A percentile compares a stretch with the other conserved stretches of the same genome.
Conservation (phyloP, 2,888 invertebrate genomes). For the Phoronis australis region DNA sequence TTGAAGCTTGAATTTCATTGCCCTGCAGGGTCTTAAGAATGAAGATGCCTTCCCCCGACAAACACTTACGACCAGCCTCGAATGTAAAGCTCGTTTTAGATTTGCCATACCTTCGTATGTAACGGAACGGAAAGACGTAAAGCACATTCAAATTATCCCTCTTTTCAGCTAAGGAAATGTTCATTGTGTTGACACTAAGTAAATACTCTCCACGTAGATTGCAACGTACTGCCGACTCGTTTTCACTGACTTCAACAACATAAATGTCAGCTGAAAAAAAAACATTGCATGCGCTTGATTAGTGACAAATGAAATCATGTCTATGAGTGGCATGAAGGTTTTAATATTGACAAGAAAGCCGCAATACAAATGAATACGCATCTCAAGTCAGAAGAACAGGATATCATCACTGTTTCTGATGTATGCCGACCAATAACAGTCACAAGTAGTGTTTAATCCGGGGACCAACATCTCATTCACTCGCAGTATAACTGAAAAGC, state of each 20-base stretch:
- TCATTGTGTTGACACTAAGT: slow-evolving; percentile 5
- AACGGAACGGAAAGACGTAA: slow-evolving; percentile 33
- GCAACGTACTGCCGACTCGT: slow-evolving; percentile 7
- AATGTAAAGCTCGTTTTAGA: slow-evolving; percentile 31
- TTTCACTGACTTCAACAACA: slow-evolving; percentile 9
- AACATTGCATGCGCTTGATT: too few relatives aligned
- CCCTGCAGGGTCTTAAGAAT: slow-evolving; percentile 16
- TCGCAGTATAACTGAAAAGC: too few relatives aligned
- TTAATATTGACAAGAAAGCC: too few relatives aligned
- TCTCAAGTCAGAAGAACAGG: too few relatives aligned
- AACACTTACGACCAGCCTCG: slow-evolving; percentile 43
- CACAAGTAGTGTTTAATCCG: too few relatives aligned
- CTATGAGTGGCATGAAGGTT: too few relatives aligned
- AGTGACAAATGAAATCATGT: too few relatives aligned
- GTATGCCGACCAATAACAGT: too few relatives aligned
- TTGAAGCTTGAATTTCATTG: slow-evolving; percentile 13
- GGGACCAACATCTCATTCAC: too few relatives aligned
- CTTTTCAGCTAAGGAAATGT: slow-evolving; percentile 10
- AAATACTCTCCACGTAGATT: slow-evolving; percentile 8
- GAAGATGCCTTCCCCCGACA: slow-evolving; percentile 30
- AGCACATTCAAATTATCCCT: slow-evolving; percentile 14
- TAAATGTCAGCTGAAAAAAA: slow-evolving; percentile 12
- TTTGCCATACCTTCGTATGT: slow-evolving; percentile 36
- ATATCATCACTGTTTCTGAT: too few relatives aligned
- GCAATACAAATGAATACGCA: too few relatives aligned